A percentile compares a stretch with the other conserved stretches of the same genome.
These are phyloP conservation scores for Todus mexicanus DNA, from an alignment of 2,797 vertebrate species.

Conservation along the genomic window DNA sequence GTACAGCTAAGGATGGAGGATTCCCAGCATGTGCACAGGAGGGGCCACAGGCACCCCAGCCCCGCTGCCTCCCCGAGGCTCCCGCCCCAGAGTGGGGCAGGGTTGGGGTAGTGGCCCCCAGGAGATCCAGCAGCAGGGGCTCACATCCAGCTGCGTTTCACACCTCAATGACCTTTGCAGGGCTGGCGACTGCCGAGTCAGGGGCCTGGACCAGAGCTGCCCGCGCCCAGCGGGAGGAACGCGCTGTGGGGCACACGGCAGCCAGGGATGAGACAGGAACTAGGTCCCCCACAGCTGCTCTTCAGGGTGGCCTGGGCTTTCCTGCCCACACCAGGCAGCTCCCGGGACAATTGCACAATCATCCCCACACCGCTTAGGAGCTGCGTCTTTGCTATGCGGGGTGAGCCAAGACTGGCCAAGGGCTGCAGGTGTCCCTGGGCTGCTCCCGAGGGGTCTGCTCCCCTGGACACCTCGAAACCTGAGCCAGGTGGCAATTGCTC, in stretches of 20 bases:
- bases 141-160: not conserved
- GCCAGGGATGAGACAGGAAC: not conserved
- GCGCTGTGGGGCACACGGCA: not conserved
- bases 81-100: not conserved
- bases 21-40: not conserved
- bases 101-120: not conserved
- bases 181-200: not conserved
- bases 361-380: not conserved
- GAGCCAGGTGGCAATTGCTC: not conserved
- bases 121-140: not conserved
- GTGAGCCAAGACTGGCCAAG: not conserved
- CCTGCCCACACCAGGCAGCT: not conserved
- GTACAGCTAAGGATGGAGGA: not conserved
- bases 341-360: not conserved
- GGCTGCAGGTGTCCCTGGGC: not conserved
- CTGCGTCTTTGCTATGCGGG: not conserved
- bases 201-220: not conserved
- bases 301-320: not conserved
- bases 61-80: not conserved
- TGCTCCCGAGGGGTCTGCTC: not conserved
- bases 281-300: not conserved
- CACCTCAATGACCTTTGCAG: not conserved
- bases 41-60: not conserved
- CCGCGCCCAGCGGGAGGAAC: rapidly evolving
- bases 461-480: not conserved